Percentiles rank a stretch among this genome's conserved stretches.
These are phyloP conservation scores for Apantesis nais DNA, from an alignment of 2,888 invertebrate genomes.

Conservation along the genomic window DNA sequence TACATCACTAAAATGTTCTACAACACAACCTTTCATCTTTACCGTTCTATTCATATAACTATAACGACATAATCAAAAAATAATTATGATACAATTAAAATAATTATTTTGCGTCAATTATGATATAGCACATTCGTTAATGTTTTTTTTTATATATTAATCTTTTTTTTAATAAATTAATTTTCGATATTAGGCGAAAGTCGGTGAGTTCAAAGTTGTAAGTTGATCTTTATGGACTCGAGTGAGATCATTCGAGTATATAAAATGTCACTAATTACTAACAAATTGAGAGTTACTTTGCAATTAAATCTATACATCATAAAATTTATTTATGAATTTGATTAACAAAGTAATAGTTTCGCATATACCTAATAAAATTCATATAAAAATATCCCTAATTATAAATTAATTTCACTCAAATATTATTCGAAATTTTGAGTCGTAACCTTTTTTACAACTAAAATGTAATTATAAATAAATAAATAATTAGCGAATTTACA, in stretches of 20 bases:
- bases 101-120: conserved; percentile 62
- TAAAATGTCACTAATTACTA: conserved; percentile 20
- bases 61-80: conserved; percentile 68
- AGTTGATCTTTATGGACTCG: conserved; percentile 27
- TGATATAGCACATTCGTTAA: conserved; percentile 64
- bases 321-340: conserved; percentile 21
- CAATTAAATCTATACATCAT: conserved; percentile 18
- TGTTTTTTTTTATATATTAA: conserved; percentile 61
- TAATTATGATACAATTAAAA: conserved; percentile 55
- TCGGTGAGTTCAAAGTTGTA: conserved; percentile 59
- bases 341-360: conserved; percentile 21
- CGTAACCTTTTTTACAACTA: conserved; percentile 2
- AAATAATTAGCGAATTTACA: conserved; percentile 16
- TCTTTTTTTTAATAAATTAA: conserved; percentile 49
- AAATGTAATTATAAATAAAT: conserved; percentile 10
- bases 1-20: conserved; percentile 22
- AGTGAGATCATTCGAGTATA: conserved; percentile 14
- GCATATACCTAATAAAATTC: neutral
- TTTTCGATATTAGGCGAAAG: conserved; percentile 68
- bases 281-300: conserved; percentile 20
- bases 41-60: conserved; percentile 30
- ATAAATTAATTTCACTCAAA: conserved; percentile 14
- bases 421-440: neutral
- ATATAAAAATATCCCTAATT: conserved; percentile 12
- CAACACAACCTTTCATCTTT: conserved; percentile 36